A percentile compares a stretch with the other conserved stretches of the same genome.
phyloP scores from a whole-genome alignment of 2,113 vertebrate genomes.

The Theristicus caerulescens region DNA sequence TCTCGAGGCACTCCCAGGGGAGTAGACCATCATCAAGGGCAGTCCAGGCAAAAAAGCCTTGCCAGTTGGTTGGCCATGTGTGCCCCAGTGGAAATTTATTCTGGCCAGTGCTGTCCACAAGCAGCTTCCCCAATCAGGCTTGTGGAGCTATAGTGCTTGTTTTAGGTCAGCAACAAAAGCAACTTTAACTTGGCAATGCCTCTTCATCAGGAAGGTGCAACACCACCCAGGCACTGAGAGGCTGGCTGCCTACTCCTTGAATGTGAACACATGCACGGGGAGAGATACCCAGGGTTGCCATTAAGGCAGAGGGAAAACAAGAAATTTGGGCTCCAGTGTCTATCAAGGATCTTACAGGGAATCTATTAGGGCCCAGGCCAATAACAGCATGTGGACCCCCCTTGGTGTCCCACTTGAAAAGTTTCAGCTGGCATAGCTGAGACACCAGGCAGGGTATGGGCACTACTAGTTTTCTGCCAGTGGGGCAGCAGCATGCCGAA shows the following conservation, averaged over 20 bases:
- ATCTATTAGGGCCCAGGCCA: neutral
- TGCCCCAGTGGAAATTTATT: neutral
- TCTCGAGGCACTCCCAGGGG: no score
- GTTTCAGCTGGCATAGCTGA: neutral
- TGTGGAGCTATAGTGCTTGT: neutral
- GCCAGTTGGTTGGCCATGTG: neutral
- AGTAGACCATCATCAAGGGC: neutral
- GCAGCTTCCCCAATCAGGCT: neutral
- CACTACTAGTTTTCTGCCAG: neutral
- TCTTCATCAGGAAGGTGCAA: neutral
- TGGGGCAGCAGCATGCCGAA: neutral
- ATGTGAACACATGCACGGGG: fast-evolving
- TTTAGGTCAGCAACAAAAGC: neutral
- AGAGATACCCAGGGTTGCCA: neutral
- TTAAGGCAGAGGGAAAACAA: neutral
- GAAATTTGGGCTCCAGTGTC: neutral
- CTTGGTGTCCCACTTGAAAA: neutral
- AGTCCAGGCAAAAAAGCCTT: neutral
- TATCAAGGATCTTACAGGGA: neutral
- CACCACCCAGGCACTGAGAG: neutral
- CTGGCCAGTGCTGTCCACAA: neutral
- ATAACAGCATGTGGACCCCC: neutral
- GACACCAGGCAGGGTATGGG: no score
- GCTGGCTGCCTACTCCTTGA: neutral
- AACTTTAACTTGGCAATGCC: neutral